Base-by-base conservation (phyloP, 2,888 invertebrate species). In the Entomobrya multifasciata region DNA sequence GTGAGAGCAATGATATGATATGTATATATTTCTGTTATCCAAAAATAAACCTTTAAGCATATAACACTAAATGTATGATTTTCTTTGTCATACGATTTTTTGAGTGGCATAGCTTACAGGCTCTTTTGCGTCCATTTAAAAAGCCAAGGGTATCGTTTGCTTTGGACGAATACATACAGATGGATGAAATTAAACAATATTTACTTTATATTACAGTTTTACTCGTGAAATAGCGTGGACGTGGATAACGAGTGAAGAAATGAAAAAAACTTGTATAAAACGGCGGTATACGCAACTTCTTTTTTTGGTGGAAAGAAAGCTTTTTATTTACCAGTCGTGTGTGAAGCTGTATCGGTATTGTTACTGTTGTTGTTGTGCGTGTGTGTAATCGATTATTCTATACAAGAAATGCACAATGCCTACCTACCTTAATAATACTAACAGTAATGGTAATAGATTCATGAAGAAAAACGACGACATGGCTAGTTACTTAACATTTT, bases 401-500 rank as follows among this genome's bases (percentile, higher is more conserved):
- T 57, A 20, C 55, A 55, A 49, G 76, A 57, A 57, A 57, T 25
- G 25, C 57, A 57, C 57, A 57, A 57, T 57, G 25, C 57, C 57
- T 57, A 25, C 57, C 57, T 57, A n/a, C n/a, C n/a, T n/a, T n/a
- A 57, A 57, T 57, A 57, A 57, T 57, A 57, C 36, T 65, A 74
- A 47, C 25, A 72, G 70, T 81, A 70, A 81, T 57, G 70, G 70
- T 44, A 81, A 81, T 81, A 81, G 81, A 72, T 81, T 70, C 81
- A 81, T 80, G 81, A 81, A 60, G 47, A 70, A 27, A 81, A 81
- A 81, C 80, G 70, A 72, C 81, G 72, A 81, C 81, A 81, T 57
- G 81, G 72, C 72, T 81, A 81, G 72, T 81, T 81, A 81, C 81
- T 81, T 81, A 81, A 72, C 78, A 80, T 81, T 81, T 52, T 65